phyloP scores from a whole-genome alignment of 2,113 vertebrate genomes.

The Pipa parva region DNA sequence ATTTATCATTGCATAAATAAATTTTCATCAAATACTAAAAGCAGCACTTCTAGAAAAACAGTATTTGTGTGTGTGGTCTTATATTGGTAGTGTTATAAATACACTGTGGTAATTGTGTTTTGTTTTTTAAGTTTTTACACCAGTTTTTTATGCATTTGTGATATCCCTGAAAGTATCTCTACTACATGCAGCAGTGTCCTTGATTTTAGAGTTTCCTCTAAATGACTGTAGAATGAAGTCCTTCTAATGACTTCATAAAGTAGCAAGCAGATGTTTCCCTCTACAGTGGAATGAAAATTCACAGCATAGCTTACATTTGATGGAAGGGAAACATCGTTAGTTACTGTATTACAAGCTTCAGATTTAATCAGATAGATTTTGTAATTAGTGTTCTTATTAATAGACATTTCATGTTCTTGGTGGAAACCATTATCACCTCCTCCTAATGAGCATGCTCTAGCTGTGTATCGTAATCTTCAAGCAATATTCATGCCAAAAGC shows the following conservation, averaged over 20 bases:
- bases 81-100: too few species aligned
- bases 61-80: too few species aligned
- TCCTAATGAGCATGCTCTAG: neutral
- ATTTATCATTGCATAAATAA: too few species aligned
- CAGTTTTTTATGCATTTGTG: too few species aligned
- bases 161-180: too few species aligned
- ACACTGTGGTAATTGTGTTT: too few species aligned
- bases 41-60: too few species aligned
- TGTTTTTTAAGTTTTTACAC: too few species aligned
- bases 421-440: neutral
- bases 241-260: slow-evolving; percentile 29
- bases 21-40: too few species aligned
- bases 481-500: slow-evolving; percentile 2
- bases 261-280: slow-evolving; percentile 33
- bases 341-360: slow-evolving; percentile 28
- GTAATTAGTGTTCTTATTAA: slow-evolving; percentile 27
- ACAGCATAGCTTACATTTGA: slow-evolving; percentile 21
- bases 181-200: neutral
- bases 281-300: slow-evolving; percentile 28
- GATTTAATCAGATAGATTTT: slow-evolving; percentile 29
- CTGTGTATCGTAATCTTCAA: neutral
- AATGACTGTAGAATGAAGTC: neutral
- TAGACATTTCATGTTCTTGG: slow-evolving; percentile 26
- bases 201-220: neutral
- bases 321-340: slow-evolving; percentile 22